phyloP scores from a whole-genome alignment of 1,140 invertebrate species.

The Trichogramma pretiosum region DNA sequence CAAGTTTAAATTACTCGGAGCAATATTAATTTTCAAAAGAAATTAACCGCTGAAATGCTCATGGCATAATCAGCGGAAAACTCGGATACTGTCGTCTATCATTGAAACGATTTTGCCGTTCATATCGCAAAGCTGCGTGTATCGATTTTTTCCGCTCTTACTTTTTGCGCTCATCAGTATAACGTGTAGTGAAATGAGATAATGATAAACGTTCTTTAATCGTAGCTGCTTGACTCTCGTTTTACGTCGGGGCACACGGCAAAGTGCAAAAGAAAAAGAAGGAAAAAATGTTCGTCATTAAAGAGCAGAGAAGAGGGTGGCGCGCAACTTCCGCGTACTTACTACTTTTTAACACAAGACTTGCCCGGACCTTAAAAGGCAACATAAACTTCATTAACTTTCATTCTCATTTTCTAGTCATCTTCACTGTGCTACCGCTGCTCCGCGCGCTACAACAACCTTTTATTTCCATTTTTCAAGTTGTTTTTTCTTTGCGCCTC shows the following conservation, averaged over 20 bases:
- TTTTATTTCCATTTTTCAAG: background rate
- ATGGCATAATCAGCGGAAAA: background rate
- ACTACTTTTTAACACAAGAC: slow-evolving; percentile 2
- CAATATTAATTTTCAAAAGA: too few species aligned
- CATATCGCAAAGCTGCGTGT: too few species aligned
- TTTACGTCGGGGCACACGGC: background rate
- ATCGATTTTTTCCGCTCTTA: too few species aligned
- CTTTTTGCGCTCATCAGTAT: too few species aligned
- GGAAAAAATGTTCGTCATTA: slow-evolving; percentile 3
- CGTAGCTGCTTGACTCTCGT: background rate
- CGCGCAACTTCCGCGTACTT: too few species aligned
- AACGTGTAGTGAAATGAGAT: slow-evolving; percentile 15
- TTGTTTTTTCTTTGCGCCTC: background rate
- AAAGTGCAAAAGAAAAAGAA: background rate
- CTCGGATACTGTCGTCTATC: background rate
- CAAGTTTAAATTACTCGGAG: too few species aligned
- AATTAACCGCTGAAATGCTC: background rate
- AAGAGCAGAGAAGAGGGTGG: background rate
- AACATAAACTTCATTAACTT: slow-evolving; percentile 12
- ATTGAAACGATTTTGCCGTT: background rate
- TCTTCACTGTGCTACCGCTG: background rate
- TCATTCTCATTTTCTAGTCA: slow-evolving; percentile 10
- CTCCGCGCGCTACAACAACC: background rate
- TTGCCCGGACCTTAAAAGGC: slow-evolving; percentile 6
- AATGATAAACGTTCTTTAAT: slow-evolving; percentile 8